Percentiles rank a stretch among this genome's conserved stretches.
Conservation (phyloP, 2,113 vertebrate species). For the Pica pica region DNA sequence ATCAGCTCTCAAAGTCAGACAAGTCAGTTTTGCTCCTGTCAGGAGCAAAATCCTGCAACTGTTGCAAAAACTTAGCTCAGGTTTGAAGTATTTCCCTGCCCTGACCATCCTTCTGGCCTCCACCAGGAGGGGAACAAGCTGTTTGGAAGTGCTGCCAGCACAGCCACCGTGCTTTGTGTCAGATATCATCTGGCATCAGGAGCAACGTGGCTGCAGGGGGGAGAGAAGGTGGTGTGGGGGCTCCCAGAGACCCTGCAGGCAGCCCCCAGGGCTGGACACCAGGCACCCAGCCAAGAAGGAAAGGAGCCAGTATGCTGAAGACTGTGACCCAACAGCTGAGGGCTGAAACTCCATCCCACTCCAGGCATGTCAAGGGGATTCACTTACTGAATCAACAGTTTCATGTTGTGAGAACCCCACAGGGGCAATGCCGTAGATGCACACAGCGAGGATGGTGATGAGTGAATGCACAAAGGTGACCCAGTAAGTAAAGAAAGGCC, state of each 20-base stretch:
- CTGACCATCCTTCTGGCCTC: neutral
- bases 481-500: conserved; percentile 99
- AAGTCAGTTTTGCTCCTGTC: neutral
- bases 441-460: conserved; percentile 93
- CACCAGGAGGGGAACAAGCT: neutral
- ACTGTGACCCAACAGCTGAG: neutral
- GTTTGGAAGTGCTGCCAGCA: neutral
- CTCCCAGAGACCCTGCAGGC: neutral
- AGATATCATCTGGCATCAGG: neutral
- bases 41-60: neutral
- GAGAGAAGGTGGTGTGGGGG: neutral
- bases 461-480: conserved; percentile 96
- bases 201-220: neutral
- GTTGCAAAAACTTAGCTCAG: neutral
- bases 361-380: neutral
- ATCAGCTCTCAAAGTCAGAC: neutral
- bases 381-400: conserved; percentile 95
- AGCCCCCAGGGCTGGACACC: neutral
- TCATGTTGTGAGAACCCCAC: conserved; percentile 98
- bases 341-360: neutral
- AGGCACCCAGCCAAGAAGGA: neutral
- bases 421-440: conserved; percentile 94
- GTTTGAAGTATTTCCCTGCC: neutral
- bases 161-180: neutral
- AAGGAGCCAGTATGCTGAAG: neutral